Evolutionary conservation across 2,113 vertebrate genomes (phyloP).

Genomic region (Vicugna pacos): DNA sequence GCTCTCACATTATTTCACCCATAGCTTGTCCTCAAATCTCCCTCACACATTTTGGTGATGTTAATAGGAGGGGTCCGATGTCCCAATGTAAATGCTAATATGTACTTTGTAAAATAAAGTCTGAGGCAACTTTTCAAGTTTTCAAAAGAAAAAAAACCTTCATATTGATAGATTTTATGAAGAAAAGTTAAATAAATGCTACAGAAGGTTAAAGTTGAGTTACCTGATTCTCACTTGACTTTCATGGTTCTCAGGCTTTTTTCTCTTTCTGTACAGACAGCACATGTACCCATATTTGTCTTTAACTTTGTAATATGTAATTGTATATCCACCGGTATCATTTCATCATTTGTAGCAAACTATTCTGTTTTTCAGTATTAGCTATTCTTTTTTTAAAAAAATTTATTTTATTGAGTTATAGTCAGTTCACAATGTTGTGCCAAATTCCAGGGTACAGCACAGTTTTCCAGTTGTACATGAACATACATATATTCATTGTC

Average conservation of each 20-base stretch:
- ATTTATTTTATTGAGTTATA: no score
- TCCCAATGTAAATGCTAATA: not conserved
- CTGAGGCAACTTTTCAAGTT: not conserved
- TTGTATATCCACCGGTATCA: not conserved
- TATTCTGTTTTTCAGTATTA: not conserved
- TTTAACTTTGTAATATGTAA: constrained; percentile 37
- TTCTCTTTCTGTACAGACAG: not conserved
- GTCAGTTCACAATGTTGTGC: no score
- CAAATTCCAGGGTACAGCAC: no score
- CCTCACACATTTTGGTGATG: not conserved
- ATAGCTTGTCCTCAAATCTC: not conserved
- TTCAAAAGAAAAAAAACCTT: not conserved
- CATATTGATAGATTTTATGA: not conserved
- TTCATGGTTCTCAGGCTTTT: not conserved
- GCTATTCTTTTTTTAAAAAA: not conserved
- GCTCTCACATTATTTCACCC: no score
- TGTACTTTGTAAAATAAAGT: constrained; percentile 21
- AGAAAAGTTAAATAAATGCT: constrained; percentile 12
- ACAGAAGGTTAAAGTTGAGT: not conserved
- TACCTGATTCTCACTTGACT: not conserved
- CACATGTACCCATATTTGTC: not conserved
- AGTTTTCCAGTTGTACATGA: no score
- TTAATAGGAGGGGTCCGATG: not conserved
- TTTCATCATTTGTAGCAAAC: not conserved
- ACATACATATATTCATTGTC: no score